Conservation (phyloP, 2,797 vertebrate species). For the Lophius americanus region DNA sequence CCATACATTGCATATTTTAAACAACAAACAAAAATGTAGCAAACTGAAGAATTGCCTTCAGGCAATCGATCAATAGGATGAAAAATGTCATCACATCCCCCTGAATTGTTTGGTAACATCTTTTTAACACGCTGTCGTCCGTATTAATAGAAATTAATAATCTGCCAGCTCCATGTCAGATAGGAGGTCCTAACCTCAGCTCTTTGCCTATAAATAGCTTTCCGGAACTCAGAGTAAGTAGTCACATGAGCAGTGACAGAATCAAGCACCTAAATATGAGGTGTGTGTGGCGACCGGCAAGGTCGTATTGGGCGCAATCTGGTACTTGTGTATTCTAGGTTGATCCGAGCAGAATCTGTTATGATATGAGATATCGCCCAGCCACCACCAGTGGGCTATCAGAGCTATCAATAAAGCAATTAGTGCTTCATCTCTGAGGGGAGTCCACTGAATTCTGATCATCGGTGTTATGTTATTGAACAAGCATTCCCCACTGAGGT, state of each 20-base stretch:
- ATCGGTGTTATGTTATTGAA: conserved; percentile 64
- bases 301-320: conserved; percentile 17
- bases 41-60: conserved; percentile 58
- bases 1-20: conserved; percentile 62
- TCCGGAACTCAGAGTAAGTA: conserved; percentile 24
- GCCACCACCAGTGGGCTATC: conserved; percentile 38
- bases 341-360: conserved; percentile 28
- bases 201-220: conserved; percentile 53
- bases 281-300: conserved; percentile 1
- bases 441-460: conserved; percentile 49
- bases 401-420: conserved; percentile 70
- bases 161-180: conserved; percentile 44
- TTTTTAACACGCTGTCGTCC: conserved; percentile 47
- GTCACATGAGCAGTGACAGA: conserved; percentile 25
- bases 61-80: conserved; percentile 66
- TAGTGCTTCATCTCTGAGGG: conserved; percentile 54
- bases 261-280: conserved; percentile 12
- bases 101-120: conserved; percentile 54
- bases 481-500: conserved; percentile 30
- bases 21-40: conserved; percentile 62
- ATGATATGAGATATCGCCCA: conserved; percentile 43
- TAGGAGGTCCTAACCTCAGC: conserved; percentile 52
- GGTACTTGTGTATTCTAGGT: conserved; percentile 27
- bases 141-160: conserved; percentile 60
- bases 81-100: conserved; percentile 62